A percentile compares a stretch with the other conserved stretches of the same genome.
Conservation (phyloP, 2,797 vertebrate genomes). For the Mallotus villosus region DNA sequence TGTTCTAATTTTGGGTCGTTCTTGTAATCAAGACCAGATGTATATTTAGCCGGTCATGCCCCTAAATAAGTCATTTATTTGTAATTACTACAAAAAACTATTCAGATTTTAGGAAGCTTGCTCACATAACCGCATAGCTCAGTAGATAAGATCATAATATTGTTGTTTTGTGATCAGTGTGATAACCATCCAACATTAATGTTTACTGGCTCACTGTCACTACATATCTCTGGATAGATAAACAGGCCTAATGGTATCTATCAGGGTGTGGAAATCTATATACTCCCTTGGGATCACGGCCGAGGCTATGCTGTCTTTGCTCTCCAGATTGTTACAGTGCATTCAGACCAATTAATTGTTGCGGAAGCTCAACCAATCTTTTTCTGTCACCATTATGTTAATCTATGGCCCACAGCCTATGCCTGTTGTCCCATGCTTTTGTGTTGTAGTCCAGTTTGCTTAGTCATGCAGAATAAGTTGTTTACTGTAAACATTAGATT, state of each 20-base stretch:
- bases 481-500: too few species aligned
- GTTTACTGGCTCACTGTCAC: background rate
- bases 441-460: background rate
- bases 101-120: background rate
- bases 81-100: background rate
- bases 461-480: background rate
- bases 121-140: background rate
- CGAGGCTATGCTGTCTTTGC: too few species aligned
- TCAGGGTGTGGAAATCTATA: background rate
- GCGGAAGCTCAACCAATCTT: background rate
- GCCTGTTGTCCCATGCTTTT: background rate
- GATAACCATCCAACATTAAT: too few species aligned
- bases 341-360: background rate
- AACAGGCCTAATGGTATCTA: conserved; percentile 5
- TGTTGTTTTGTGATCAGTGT: background rate
- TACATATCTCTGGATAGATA: background rate
- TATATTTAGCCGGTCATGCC: background rate
- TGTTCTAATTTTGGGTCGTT: background rate
- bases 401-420: background rate
- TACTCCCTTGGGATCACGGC: background rate
- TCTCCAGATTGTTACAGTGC: background rate
- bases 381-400: background rate
- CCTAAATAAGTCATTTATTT: background rate
- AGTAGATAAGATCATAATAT: background rate
- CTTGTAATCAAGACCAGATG: background rate